A percentile compares a stretch with the other conserved stretches of the same genome.
Conservation (phyloP, 1,140 invertebrate species). For the Lepidostoma basale region DNA sequence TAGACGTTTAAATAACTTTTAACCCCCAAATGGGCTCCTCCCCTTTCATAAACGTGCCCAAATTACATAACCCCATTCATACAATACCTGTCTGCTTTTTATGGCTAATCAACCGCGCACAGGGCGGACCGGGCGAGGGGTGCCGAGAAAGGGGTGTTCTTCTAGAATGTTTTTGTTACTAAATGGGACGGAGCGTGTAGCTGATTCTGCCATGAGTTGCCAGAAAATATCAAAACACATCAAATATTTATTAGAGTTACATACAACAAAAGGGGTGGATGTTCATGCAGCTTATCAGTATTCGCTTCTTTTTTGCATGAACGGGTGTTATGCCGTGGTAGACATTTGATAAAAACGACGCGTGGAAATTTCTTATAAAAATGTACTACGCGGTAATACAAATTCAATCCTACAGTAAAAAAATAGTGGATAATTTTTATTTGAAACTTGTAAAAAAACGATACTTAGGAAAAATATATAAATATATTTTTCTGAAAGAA, state of each 20-base stretch:
- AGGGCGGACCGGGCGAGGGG: not conserved
- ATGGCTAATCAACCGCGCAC: conserved; percentile 44
- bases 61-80: conserved; percentile 31
- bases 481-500: no score
- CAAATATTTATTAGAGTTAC: conserved; percentile 11
- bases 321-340: no score
- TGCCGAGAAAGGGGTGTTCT: conserved; percentile 6
- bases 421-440: no score
- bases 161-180: conserved; percentile 14
- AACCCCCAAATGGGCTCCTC: conserved; percentile 29
- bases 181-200: conserved; percentile 1
- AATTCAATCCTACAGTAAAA: no score
- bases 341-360: no score
- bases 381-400: no score
- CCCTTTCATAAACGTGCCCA: conserved; percentile 31
- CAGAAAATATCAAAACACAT: conserved; percentile 7
- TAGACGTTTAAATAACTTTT: conserved; percentile 45
- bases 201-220: conserved; percentile 7
- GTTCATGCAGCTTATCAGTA: no score
- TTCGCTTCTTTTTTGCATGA: no score
- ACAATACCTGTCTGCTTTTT: conserved; percentile 44
- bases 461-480: no score
- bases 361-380: no score
- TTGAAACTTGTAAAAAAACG: no score
- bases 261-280: not conserved